Evolutionary conservation across 2,888 invertebrate genomes (phyloP).

Genomic region (Drosophila cyrtoloma): DNA sequence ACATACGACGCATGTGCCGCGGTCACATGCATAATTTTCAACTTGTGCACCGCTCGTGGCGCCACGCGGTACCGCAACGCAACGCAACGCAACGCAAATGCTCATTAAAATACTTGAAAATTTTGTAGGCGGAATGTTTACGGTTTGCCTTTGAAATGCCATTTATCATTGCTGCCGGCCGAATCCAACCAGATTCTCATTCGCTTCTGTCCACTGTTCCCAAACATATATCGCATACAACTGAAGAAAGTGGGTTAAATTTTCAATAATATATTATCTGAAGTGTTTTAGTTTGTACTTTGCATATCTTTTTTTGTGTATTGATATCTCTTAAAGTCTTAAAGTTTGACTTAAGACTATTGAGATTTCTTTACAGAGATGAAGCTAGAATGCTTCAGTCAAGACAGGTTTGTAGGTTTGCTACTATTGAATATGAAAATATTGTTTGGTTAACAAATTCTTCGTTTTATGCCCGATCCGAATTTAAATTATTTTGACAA

Average conservation of each 20-base stretch:
- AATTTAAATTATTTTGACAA: not conserved
- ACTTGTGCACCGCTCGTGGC: not conserved
- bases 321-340: not conserved
- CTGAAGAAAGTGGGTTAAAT: not conserved
- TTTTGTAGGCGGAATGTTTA: constrained; percentile 68
- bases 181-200: constrained; percentile 10
- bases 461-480: not conserved
- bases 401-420: not conserved
- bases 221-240: not conserved
- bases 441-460: not conserved
- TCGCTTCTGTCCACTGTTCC: not conserved
- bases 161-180: constrained; percentile 49
- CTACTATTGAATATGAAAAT: no score
- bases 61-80: constrained; percentile 14
- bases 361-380: not conserved
- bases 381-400: not conserved
- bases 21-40: constrained; percentile 64
- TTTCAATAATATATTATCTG: not conserved
- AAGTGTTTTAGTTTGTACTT: not conserved
- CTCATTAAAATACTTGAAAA: constrained; percentile 73
- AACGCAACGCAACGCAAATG: constrained; percentile 37
- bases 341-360: not conserved
- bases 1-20: constrained; percentile 61
- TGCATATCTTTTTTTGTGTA: not conserved
- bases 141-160: constrained; percentile 68